phyloP scores from a whole-genome alignment of 2,797 vertebrate species.

The Sternarchorhynchus goeldii region DNA sequence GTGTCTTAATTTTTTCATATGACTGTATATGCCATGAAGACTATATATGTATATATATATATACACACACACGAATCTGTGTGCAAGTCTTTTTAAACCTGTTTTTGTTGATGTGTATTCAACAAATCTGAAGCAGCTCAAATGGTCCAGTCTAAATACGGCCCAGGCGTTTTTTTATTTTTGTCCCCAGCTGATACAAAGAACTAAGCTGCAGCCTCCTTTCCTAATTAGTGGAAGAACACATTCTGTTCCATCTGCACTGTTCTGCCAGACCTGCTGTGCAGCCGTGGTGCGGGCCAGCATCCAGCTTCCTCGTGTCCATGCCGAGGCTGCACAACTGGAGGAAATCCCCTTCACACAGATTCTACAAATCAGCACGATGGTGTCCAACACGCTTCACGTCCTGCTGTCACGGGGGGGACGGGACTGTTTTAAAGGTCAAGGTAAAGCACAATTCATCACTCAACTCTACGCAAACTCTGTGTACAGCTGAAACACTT shows the following conservation, averaged over 20 bases:
- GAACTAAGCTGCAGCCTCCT: constrained; percentile 43
- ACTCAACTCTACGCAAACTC: background rate
- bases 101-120: background rate
- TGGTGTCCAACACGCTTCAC: constrained; percentile 26
- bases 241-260: constrained; percentile 48
- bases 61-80: too few relatives aligned
- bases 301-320: background rate
- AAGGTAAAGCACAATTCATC: background rate
- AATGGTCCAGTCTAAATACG: constrained; percentile 34
- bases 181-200: constrained; percentile 62
- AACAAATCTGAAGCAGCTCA: background rate
- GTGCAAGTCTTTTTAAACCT: background rate
- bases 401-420: background rate
- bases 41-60: too few relatives aligned
- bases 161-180: constrained; percentile 52
- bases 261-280: background rate
- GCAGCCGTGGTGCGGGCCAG: too few relatives aligned
- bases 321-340: background rate
- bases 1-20: too few relatives aligned
- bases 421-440: background rate
- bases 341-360: background rate
- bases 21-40: too few relatives aligned
- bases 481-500: background rate
- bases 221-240: constrained; percentile 45
- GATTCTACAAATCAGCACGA: background rate